These are phyloP conservation scores for Macropis europaea DNA, from an alignment of 2,888 invertebrate species.

Conservation along the genomic window DNA sequence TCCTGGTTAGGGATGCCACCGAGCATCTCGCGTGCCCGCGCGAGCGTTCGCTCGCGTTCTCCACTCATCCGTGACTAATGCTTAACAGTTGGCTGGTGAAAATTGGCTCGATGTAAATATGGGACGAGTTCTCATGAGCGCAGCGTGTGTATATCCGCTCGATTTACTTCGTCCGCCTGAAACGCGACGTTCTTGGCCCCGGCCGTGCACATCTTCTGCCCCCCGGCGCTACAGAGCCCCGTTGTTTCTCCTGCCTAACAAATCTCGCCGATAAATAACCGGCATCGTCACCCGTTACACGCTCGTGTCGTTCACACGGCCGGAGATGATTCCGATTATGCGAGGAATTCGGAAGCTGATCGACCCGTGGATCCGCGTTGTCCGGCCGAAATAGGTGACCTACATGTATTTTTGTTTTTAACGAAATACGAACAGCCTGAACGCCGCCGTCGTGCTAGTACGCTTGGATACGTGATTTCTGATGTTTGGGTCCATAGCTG, in stretches of 20 bases:
- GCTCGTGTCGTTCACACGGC: no score
- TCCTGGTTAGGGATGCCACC: constrained; percentile 9
- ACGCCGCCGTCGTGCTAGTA: no score
- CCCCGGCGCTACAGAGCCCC: neutral
- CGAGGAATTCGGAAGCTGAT: constrained; percentile 39
- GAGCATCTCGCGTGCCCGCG: constrained; percentile 9
- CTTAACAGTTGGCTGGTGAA: constrained; percentile 51
- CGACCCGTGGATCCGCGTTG: neutral
- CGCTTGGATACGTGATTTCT: no score
- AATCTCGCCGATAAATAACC: constrained; percentile 45
- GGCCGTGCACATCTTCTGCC: constrained; percentile 14
- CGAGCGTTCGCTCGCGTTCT: no score
- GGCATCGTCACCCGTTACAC: neutral
- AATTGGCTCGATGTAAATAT: constrained; percentile 62
- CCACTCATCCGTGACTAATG: constrained; percentile 53
- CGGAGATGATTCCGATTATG: constrained; percentile 20
- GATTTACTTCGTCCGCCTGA: constrained; percentile 49
- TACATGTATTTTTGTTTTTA: constrained; percentile 9
- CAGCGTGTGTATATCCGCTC: constrained; percentile 43
- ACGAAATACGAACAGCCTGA: constrained; percentile 18
- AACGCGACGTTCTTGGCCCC: constrained; percentile 12
- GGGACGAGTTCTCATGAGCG: constrained; percentile 51
- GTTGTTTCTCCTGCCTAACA: constrained; percentile 23
- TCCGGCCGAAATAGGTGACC: constrained; percentile 35
- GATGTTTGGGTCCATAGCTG: no score